Conservation (phyloP, 2,888 invertebrate genomes). For the Ommatoiulus sabulosus region DNA sequence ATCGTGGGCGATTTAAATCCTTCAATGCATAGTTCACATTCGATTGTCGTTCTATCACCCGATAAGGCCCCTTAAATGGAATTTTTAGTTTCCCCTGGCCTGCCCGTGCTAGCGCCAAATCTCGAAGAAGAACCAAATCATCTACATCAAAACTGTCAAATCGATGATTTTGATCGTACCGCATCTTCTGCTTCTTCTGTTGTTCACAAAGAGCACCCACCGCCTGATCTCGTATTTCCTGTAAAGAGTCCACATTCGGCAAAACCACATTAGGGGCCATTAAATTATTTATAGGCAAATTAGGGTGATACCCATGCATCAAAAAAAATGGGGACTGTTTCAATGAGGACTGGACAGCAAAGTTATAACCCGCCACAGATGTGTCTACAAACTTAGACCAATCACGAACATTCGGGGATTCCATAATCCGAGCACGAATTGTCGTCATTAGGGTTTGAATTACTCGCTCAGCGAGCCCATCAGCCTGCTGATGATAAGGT, state of each 20-base stretch:
- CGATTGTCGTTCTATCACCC: too few relatives aligned
- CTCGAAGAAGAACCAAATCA: neutral
- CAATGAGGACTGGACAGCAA: neutral
- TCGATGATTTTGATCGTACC: neutral
- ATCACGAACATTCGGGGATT: neutral
- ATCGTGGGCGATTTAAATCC: too few relatives aligned
- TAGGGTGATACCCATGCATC: neutral
- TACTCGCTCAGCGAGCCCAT: neutral
- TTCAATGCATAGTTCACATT: too few relatives aligned
- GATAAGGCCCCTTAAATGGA: too few relatives aligned
- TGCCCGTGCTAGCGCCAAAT: neutral
- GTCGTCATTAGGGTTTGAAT: neutral
- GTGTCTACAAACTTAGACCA: neutral
- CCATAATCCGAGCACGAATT: neutral
- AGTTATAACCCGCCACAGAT: neutral
- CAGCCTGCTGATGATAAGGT: neutral
- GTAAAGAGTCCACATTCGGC: neutral
- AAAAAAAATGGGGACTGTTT: neutral
- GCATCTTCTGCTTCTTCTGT: neutral
- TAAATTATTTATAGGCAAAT: neutral
- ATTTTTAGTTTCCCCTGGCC: neutral
- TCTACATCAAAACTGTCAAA: neutral
- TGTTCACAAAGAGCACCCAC: neutral
- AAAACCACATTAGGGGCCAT: neutral
- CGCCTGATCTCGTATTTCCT: neutral